Percentiles rank a stretch among this genome's conserved stretches.
Evolutionary conservation across 53 echinoderm and acorn worm genomes (phyloP).

Genomic region (Zoroaster sp.): DNA sequence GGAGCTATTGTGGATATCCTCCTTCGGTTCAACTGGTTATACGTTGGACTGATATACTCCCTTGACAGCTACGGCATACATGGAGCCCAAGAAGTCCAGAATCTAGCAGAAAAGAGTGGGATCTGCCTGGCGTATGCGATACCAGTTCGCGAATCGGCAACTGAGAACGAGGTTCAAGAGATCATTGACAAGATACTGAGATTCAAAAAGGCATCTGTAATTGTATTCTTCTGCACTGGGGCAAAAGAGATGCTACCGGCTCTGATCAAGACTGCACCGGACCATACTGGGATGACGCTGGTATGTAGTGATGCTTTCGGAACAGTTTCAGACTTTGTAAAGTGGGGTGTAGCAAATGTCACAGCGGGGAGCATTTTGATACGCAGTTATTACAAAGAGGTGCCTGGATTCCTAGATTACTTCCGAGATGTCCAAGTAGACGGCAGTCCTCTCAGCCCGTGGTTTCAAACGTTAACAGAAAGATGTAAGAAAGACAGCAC

Average conservation of each 20-base stretch:
- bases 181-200: not conserved
- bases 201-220: not conserved
- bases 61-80: too few species aligned
- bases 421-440: not conserved
- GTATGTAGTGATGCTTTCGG: slow-evolving; percentile 4
- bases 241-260: not conserved
- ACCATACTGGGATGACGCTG: not conserved
- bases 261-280: not conserved
- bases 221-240: not conserved
- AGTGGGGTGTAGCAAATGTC: not conserved
- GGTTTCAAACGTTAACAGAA: not conserved
- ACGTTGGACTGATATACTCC: too few species aligned
- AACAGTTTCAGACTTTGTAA: not conserved
- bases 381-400: not conserved
- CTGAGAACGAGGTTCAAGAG: slow-evolving; percentile 13
- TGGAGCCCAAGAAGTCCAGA: too few species aligned
- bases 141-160: not conserved
- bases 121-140: too few species aligned
- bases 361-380: not conserved
- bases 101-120: too few species aligned
- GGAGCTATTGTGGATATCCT: too few species aligned
- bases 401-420: not conserved
- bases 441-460: not conserved
- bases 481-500: not conserved
- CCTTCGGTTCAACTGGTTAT: too few species aligned